Conservation (phyloP, 2,888 invertebrate species). For the Leptinotarsa haldemani region DNA sequence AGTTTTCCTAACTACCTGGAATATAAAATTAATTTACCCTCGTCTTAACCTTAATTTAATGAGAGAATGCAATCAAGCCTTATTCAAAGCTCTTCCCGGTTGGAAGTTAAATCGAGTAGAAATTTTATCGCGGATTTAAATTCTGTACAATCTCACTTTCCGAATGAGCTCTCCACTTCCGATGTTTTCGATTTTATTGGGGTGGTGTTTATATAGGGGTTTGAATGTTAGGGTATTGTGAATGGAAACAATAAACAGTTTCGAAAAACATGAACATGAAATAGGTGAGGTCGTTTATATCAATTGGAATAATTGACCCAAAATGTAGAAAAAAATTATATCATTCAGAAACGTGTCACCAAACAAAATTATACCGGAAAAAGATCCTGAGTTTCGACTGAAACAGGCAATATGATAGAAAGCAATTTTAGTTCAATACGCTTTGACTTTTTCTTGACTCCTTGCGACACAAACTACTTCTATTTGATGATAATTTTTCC, state of each 20-base stretch:
- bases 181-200: constrained; percentile 16
- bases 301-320: too few species aligned
- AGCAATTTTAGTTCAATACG: too few species aligned
- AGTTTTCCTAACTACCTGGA: constrained; percentile 58
- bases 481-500: too few species aligned
- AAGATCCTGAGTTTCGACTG: too few species aligned
- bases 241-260: background rate
- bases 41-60: constrained; percentile 59
- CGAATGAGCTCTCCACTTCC: constrained; percentile 27
- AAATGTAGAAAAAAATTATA: too few species aligned
- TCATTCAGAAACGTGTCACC: too few species aligned
- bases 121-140: constrained; percentile 55
- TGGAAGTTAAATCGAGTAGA: constrained; percentile 55
- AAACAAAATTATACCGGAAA: too few species aligned
- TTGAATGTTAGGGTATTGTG: background rate
- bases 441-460: too few species aligned
- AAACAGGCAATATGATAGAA: too few species aligned
- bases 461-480: too few species aligned
- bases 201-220: constrained; percentile 6
- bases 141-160: constrained; percentile 51
- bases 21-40: constrained; percentile 60
- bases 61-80: constrained; percentile 53
- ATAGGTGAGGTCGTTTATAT: too few species aligned
- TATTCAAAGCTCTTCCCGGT: constrained; percentile 50
- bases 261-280: background rate